These are phyloP conservation scores for Calonectris borealis DNA, from an alignment of 2,113 vertebrate species.

Conservation along the genomic window DNA sequence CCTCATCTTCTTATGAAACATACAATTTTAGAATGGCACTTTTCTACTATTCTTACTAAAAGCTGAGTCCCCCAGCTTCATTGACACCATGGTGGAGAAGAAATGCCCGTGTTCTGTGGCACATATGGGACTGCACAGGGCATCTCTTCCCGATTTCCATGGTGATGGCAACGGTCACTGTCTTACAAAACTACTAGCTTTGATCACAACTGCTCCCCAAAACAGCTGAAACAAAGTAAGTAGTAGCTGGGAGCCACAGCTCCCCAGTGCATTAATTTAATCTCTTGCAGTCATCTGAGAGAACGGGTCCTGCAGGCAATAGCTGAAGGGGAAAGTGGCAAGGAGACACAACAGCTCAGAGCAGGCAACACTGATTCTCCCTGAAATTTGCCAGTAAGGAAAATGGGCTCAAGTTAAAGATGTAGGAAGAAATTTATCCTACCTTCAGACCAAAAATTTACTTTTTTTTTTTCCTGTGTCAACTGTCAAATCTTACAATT, in stretches of 20 bases:
- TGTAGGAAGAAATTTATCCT: not conserved
- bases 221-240: not conserved
- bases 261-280: not conserved
- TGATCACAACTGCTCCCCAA: not conserved
- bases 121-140: not conserved
- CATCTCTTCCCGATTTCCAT: not conserved
- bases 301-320: not conserved
- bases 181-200: not conserved
- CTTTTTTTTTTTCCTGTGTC: rapidly evolving
- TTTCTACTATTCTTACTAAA: not conserved
- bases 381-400: not conserved
- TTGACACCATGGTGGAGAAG: not conserved
- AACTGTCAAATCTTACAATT: not conserved
- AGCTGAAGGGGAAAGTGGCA: not conserved
- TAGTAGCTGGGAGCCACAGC: not conserved
- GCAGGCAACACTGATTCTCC: not conserved
- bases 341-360: not conserved
- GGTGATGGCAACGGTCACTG: not conserved
- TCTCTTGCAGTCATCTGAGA: not conserved
- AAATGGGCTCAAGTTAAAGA: not conserved
- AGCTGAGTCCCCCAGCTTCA: not conserved
- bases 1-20: not conserved
- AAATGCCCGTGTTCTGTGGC: not conserved
- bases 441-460: not conserved
- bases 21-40: not conserved